Conservation (phyloP, 2,888 invertebrate species). For the Nemurella pictetii region DNA sequence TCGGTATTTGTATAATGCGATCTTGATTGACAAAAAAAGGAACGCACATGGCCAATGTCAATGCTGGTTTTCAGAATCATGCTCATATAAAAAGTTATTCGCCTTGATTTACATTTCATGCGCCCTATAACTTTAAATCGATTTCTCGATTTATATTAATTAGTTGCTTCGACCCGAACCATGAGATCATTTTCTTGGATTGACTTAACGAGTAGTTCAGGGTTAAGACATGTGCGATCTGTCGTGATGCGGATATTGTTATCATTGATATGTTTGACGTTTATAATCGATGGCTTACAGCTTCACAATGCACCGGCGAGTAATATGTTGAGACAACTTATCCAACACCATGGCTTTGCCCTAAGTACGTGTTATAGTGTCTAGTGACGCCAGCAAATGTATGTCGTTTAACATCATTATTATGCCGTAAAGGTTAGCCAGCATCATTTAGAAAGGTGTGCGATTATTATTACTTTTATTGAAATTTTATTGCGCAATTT, state of each 20-base stretch:
- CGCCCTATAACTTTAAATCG: too few species aligned
- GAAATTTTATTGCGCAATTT: neutral
- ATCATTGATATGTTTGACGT: neutral
- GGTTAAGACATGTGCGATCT: neutral
- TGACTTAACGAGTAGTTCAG: constrained; percentile 7
- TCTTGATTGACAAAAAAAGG: neutral
- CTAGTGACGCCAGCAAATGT: too few species aligned
- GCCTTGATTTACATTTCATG: neutral
- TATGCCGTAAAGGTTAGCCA: neutral
- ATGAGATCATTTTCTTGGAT: neutral
- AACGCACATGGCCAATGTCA: neutral
- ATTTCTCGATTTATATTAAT: neutral
- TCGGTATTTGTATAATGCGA: neutral
- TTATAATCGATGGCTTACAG: neutral
- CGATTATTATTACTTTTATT: neutral
- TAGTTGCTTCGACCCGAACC: neutral
- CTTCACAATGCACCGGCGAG: neutral
- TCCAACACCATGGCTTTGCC: too few species aligned
- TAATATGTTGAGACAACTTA: too few species aligned
- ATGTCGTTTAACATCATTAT: neutral
- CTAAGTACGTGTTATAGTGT: neutral
- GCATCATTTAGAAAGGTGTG: neutral
- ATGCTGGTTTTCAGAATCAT: neutral
- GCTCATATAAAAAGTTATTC: neutral
- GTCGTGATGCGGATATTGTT: constrained; percentile 23